Conservation (phyloP, 2,888 invertebrate species). For the Pristionchus exspectatus region DNA sequence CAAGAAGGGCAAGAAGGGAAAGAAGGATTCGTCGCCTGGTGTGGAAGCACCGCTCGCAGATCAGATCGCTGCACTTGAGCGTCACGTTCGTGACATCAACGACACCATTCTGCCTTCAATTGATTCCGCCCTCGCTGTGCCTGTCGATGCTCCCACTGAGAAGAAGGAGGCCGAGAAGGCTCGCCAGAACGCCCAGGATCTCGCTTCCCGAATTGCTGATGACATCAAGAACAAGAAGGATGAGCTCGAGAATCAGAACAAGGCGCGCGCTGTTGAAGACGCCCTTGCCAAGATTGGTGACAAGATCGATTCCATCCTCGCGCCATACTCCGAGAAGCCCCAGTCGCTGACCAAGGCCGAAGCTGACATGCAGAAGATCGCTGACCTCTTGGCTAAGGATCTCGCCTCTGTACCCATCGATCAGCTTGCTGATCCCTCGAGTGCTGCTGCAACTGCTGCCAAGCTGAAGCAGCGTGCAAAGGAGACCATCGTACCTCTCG, state of each 20-base stretch:
- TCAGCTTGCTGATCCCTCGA: constrained; percentile 19
- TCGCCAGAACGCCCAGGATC: constrained; percentile 36
- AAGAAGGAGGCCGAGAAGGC: constrained; percentile 52
- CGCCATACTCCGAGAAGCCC: constrained; percentile 61
- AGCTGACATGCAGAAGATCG: constrained; percentile 49
- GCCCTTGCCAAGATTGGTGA: constrained; percentile 49
- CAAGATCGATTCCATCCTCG: constrained; percentile 60
- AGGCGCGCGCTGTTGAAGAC: constrained; percentile 36
- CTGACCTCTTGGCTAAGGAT: constrained; percentile 21
- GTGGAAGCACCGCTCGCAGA: constrained; percentile 59
- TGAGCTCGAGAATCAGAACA: constrained; percentile 54
- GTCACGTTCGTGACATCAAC: constrained; percentile 50
- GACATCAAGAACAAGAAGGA: constrained; percentile 58
- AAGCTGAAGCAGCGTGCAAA: constrained; percentile 59
- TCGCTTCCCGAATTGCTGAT: constrained; percentile 59
- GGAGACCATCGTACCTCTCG: neutral
- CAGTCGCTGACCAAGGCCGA: constrained; percentile 37
- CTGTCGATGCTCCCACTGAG: constrained; percentile 43
- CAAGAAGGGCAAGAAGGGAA: constrained; percentile 56
- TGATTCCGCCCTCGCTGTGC: constrained; percentile 41
- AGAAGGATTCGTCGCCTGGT: constrained; percentile 58
- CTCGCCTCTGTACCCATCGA: constrained; percentile 41
- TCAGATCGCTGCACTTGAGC: constrained; percentile 59
- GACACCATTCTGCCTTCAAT: constrained; percentile 23
- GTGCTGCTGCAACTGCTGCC: constrained; percentile 54